Evolutionary conservation across 2,888 invertebrate genomes (phyloP).

Genomic region (Lymantria monacha): DNA sequence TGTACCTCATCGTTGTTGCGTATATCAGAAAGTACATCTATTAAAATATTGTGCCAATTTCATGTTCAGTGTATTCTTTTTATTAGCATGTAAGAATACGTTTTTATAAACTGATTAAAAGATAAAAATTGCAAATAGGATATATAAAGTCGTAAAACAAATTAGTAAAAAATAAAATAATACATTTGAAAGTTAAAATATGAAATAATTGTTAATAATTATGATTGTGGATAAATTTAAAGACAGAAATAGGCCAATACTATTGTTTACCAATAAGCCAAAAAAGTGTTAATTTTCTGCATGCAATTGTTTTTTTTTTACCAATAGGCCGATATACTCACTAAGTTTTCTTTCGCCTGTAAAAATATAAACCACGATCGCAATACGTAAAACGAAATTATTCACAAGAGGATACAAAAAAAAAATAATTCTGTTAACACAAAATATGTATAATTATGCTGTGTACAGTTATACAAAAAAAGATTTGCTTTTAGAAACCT

Average conservation of each 20-base stretch:
- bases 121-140: neutral
- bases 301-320: slow-evolving; percentile 56
- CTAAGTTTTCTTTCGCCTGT: slow-evolving; percentile 81
- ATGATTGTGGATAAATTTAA: neutral
- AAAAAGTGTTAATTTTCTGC: slow-evolving; percentile 32
- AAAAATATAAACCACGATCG: slow-evolving; percentile 71
- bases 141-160: neutral
- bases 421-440: slow-evolving; percentile 32
- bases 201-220: no score
- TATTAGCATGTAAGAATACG: no score
- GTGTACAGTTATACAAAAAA: slow-evolving; percentile 36
- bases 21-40: no score
- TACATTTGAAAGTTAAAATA: neutral
- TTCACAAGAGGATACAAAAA: slow-evolving; percentile 53
- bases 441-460: slow-evolving; percentile 34
- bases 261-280: slow-evolving; percentile 23
- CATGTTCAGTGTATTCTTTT: no score
- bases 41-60: no score
- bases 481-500: slow-evolving; percentile 65
- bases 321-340: slow-evolving; percentile 66
- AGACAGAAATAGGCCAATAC: neutral
- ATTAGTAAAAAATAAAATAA: neutral
- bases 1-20: no score
- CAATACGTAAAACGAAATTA: slow-evolving; percentile 68
- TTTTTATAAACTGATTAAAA: no score